These are phyloP conservation scores for Setophaga kirtlandii DNA, from an alignment of 2,113 vertebrate species.

Conservation along the genomic window DNA sequence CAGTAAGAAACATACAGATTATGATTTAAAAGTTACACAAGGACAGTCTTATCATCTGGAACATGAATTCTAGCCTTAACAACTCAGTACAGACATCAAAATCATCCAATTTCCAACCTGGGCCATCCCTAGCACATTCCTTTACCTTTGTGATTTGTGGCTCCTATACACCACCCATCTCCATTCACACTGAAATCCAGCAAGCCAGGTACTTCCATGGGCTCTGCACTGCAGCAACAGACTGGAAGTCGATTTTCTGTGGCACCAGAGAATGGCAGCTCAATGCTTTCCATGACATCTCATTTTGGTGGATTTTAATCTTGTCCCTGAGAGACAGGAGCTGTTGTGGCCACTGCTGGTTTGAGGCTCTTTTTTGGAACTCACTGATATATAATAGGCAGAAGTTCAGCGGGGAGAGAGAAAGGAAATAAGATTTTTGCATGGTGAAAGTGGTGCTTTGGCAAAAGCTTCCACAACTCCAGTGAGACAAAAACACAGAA, in stretches of 20 bases:
- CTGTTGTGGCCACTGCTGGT: background rate
- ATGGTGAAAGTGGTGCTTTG: background rate
- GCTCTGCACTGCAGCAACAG: background rate
- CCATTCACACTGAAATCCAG: background rate
- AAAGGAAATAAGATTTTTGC: background rate
- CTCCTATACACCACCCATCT: background rate
- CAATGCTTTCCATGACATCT: background rate
- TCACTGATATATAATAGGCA: background rate
- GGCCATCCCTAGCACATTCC: background rate
- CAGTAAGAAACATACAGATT: background rate
- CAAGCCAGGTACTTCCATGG: background rate
- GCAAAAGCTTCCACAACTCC: background rate
- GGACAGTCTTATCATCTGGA: background rate
- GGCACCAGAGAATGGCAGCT: background rate
- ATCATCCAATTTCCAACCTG: background rate
- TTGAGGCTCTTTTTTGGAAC: background rate
- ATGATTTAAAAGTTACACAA: background rate
- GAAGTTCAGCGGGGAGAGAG: background rate
- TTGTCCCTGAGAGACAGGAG: background rate
- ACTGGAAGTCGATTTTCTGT: conserved; percentile 5
- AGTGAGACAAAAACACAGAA: background rate
- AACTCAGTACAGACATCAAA: background rate
- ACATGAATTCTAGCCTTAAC: background rate
- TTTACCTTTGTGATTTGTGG: background rate
- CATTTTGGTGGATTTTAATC: background rate